Conservation (phyloP, 2,888 invertebrate genomes). For the Trichopoda pennipes region DNA sequence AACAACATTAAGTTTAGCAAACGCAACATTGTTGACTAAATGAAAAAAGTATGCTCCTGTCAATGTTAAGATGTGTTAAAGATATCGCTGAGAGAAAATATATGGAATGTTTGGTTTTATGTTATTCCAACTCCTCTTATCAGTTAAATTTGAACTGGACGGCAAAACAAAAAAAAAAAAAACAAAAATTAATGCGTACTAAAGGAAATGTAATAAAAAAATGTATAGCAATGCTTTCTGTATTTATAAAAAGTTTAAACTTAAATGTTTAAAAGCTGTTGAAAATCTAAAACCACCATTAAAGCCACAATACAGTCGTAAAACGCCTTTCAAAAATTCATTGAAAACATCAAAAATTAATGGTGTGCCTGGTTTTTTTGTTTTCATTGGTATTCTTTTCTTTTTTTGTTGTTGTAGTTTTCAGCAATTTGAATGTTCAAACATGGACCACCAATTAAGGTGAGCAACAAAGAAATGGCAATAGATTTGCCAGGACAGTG, state of each 20-base stretch:
- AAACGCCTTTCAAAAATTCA: constrained; percentile 33
- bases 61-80: constrained; percentile 59
- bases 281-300: constrained; percentile 27
- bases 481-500: constrained; percentile 33
- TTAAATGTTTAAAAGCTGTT: constrained; percentile 36
- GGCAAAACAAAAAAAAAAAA: constrained; percentile 1
- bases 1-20: constrained; percentile 6
- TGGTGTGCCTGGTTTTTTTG: constrained; percentile 30
- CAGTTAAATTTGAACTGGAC: constrained; percentile 18
- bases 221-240: background rate
- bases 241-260: background rate
- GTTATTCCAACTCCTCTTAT: constrained; percentile 41
- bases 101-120: constrained; percentile 37
- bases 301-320: constrained; percentile 7
- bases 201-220: constrained; percentile 6
- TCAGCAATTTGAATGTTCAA: constrained; percentile 45
- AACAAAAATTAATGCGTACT: constrained; percentile 44
- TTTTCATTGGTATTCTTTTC: background rate
- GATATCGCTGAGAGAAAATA: constrained; percentile 46
- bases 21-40: constrained; percentile 55
- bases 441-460: constrained; percentile 67
- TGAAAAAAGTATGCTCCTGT: constrained; percentile 66
- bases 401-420: background rate
- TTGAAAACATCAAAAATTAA: constrained; percentile 36
- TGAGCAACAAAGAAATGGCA: constrained; percentile 33